Evolutionary conservation across 64 coral and sea anemone species (phyloP), one percentile per base, ranked within the genome.

Genomic region (Pocillopora damicornis): DNA sequence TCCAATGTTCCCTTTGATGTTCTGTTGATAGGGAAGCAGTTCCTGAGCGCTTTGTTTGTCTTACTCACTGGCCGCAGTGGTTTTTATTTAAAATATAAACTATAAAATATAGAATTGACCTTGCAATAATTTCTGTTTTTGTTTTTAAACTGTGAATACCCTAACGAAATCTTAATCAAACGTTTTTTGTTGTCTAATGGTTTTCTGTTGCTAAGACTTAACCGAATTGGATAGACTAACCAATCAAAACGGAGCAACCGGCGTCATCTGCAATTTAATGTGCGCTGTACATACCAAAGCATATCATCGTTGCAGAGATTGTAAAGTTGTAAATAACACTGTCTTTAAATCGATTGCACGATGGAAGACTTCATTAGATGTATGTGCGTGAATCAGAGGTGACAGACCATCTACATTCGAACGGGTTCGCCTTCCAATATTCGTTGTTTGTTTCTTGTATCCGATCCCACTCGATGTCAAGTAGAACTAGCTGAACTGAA

Each of bases 381-480:
- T 85, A 58, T 0, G 37, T 85, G 81, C 36, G 65, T 66, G 65
- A 85, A 17, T 72, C 56, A 20, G 38, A 71, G 37, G 18, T 85
- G 42, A 85, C 20, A 58, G 63, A 14, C 38, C 66, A 69, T 85
- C 65, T 9, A 1, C 8, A 85, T 73, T 85, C 81, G 65, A 85
- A 72, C 5, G 36, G 58, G 12, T 60, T 22, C 75, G 42, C 26
- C 80, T 83, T 68, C 62, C 67, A 23, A 85, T 72, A 66, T 71
- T 10, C 42, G 20, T 85, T 85, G 42, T 85, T 72, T 85, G 79
- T 81, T 16, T 67, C 18, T 57, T 58, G 61, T 73, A 66, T 72
- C 26, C 37, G 20, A 72, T 38, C 26, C 81, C 71, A 45, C 68
- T 85, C 72, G 65, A 85, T 72, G 64, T 85, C 81, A 85, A 85